A percentile compares a stretch with the other conserved stretches of the same genome.
These are phyloP conservation scores for Amblyornis subalaris DNA, from an alignment of 2,113 vertebrate genomes.

Conservation along the genomic window DNA sequence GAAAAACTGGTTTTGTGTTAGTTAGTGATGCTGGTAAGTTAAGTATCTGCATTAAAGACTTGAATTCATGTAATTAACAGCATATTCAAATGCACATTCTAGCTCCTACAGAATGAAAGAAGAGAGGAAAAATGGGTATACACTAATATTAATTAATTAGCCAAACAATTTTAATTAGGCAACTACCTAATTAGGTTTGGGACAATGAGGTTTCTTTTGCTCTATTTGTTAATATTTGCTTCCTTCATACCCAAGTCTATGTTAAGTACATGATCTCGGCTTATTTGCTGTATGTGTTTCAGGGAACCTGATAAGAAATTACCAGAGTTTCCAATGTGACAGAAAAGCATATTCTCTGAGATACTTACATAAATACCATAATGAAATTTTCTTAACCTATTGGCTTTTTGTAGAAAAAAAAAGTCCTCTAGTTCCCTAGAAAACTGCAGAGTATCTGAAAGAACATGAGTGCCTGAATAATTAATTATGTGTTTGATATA, in stretches of 20 bases:
- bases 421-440: not conserved
- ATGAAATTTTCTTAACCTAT: not conserved
- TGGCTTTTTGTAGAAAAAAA: not conserved
- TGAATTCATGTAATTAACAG: slow-evolving; percentile 1
- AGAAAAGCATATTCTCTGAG: not conserved
- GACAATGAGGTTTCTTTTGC: slow-evolving; percentile 3
- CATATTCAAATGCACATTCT: not conserved
- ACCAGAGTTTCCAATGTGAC: not conserved
- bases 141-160: slow-evolving; percentile 44
- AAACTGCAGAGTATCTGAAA: not conserved
- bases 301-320: not conserved
- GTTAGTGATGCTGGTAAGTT: not conserved
- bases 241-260: not conserved
- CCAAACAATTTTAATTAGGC: slow-evolving; percentile 3
- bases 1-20: not conserved
- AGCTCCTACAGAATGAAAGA: not conserved
- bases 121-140: not conserved
- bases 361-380: not conserved
- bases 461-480: not conserved
- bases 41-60: not conserved
- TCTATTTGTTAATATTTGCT: not conserved
- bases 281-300: not conserved
- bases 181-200: not conserved
- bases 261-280: not conserved
- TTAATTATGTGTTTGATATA: not conserved